Evolutionary conservation across 2,888 invertebrate genomes (phyloP).

Genomic region (Chelonus formosanus): DNA sequence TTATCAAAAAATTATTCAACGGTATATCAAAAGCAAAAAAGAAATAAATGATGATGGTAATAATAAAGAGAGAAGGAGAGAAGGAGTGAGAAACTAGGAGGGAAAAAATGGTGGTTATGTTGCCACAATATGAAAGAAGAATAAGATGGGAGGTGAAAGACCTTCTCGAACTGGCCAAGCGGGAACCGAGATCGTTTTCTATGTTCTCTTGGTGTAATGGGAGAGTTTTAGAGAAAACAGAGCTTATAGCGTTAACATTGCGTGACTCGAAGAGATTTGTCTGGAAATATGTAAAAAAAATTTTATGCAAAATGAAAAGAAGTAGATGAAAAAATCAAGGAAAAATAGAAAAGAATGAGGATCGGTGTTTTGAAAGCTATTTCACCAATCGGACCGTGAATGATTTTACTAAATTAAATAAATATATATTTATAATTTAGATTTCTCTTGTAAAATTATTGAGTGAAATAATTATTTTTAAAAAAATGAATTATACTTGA

Average conservation of each 20-base stretch:
- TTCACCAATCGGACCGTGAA: no score
- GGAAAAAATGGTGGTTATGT: not conserved
- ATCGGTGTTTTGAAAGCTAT: no score
- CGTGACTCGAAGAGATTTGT: constrained; percentile 29
- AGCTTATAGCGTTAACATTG: constrained; percentile 36
- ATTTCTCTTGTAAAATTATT: no score
- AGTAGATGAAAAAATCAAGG: constrained; percentile 25
- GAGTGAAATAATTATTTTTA: no score
- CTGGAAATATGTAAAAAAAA: constrained; percentile 16
- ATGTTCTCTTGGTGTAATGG: constrained; percentile 17
- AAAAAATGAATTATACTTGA: constrained; percentile 27
- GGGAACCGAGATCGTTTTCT: constrained; percentile 26
- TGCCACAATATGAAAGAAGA: constrained; percentile 17
- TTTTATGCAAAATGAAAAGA: not conserved
- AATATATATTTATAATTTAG: no score
- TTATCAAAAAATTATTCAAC: no score
- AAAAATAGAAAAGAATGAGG: no score
- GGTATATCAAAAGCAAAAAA: no score
- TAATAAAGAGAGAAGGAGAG: not conserved
- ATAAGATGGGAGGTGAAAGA: constrained; percentile 28
- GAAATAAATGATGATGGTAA: no score
- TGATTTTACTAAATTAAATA: no score
- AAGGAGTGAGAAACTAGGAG: not conserved
- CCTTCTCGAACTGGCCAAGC: constrained; percentile 33
- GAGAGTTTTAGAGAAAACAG: constrained; percentile 21